phyloP scores from a whole-genome alignment of 1,140 invertebrate species.

The Polypedilum vanderplanki region DNA sequence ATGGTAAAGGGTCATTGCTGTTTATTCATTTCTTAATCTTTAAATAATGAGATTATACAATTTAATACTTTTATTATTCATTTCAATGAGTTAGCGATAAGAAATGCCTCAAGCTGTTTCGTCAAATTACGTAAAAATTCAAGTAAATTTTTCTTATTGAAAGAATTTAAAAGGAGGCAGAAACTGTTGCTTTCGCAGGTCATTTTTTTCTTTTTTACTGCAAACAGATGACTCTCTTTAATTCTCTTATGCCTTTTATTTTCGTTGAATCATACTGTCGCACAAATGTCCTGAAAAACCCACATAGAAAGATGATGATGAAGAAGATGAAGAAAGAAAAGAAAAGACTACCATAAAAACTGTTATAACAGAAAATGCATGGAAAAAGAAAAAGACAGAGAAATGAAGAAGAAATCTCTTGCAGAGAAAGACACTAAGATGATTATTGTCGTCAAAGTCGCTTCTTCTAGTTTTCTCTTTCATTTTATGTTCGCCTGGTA shows the following conservation, averaged over 20 bases:
- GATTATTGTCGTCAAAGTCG: neutral
- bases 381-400: neutral
- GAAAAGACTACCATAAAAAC: neutral
- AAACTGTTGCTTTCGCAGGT: constrained; percentile 16
- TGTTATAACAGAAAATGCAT: neutral
- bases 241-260: neutral
- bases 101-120: too few species aligned
- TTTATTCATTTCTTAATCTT: too few species aligned
- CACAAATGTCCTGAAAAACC: neutral
- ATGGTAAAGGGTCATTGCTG: too few species aligned
- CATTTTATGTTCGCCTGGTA: neutral
- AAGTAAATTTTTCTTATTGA: too few species aligned
- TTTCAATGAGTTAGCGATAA: too few species aligned
- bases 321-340: constrained; percentile 4
- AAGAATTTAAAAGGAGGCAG: too few species aligned
- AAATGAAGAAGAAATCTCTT: constrained; percentile 24
- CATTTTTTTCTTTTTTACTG: neutral
- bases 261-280: constrained; percentile 16
- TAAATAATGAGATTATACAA: too few species aligned
- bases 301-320: neutral
- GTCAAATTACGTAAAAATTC: too few species aligned
- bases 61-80: too few species aligned
- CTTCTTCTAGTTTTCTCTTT: neutral
- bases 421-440: neutral
- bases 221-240: constrained; percentile 16